Evolutionary conservation across 2,113 vertebrate species (phyloP).

Genomic region (Axis porcinus): DNA sequence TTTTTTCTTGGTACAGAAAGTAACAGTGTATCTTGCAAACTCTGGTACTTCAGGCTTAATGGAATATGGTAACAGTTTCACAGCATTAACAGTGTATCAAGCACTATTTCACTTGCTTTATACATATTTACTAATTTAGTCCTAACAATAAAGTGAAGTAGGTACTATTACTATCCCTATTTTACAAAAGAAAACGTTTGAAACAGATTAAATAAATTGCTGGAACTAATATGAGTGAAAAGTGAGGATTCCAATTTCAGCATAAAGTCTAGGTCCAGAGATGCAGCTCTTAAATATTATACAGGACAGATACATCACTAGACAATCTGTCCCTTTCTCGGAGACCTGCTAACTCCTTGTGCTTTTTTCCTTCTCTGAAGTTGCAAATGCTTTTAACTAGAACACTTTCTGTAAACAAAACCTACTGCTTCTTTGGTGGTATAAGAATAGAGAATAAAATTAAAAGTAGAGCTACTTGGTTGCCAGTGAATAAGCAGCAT

Average conservation of each 20-base stretch:
- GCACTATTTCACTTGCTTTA: not conserved
- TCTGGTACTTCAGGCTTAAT: not conserved
- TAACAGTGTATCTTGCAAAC: not conserved
- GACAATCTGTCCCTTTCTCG: not conserved
- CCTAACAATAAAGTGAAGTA: not conserved
- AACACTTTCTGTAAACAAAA: slow-evolving; percentile 1
- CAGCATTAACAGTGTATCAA: not conserved
- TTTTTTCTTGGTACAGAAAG: not conserved
- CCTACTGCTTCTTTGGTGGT: not conserved
- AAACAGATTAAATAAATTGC: not conserved
- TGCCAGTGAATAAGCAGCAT: not conserved
- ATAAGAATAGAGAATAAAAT: slow-evolving; percentile 22
- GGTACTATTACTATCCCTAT: not conserved
- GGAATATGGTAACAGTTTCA: not conserved
- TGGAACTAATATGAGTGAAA: not conserved
- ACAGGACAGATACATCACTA: not conserved
- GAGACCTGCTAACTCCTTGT: not conserved
- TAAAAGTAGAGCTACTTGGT: not conserved
- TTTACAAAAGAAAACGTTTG: not conserved
- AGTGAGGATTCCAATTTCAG: not conserved
- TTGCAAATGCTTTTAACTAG: not conserved
- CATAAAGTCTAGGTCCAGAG: not conserved
- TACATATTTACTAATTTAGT: not conserved
- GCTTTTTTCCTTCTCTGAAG: not conserved
- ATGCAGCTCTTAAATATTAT: not conserved